phyloP scores from a whole-genome alignment of 2,888 invertebrate genomes.

The Schizaphis graminum region DNA sequence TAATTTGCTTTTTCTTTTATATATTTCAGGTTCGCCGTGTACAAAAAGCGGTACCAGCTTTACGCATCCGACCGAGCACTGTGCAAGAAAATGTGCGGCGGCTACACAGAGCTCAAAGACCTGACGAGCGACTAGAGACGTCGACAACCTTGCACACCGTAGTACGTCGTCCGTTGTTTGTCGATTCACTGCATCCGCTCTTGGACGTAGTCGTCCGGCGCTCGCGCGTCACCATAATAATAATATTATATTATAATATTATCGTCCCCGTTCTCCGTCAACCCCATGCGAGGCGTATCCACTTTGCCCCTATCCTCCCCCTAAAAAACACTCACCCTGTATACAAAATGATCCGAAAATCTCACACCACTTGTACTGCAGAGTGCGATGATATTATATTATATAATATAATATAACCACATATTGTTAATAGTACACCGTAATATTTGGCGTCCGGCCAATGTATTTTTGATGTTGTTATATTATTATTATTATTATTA shows the following conservation, averaged over 20 bases:
- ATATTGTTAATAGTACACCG: neutral
- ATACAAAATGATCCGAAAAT: neutral
- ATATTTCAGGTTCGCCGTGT: conserved; percentile 73
- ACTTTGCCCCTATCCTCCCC: neutral
- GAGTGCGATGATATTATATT: neutral
- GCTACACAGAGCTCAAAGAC: conserved; percentile 68
- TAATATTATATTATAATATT: neutral
- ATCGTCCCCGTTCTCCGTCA: neutral
- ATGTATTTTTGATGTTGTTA: conserved; percentile 7
- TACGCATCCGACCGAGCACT: conserved; percentile 60
- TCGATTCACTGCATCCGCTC: neutral
- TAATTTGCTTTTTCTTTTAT: neutral
- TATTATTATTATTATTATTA: conserved; percentile 7
- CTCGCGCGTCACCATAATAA: neutral
- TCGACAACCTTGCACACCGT: neutral
- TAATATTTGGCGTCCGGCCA: neutral
- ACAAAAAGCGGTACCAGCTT: conserved; percentile 71
- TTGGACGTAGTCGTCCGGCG: neutral
- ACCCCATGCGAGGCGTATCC: neutral
- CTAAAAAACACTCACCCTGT: neutral
- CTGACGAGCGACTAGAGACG: conserved; percentile 67
- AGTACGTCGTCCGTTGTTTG: neutral
- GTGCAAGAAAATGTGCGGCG: conserved; percentile 68
- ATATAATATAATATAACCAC: neutral
- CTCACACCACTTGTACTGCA: neutral